These are phyloP conservation scores for Tachycineta bicolor DNA, from an alignment of 2,113 vertebrate species.

Conservation along the genomic window DNA sequence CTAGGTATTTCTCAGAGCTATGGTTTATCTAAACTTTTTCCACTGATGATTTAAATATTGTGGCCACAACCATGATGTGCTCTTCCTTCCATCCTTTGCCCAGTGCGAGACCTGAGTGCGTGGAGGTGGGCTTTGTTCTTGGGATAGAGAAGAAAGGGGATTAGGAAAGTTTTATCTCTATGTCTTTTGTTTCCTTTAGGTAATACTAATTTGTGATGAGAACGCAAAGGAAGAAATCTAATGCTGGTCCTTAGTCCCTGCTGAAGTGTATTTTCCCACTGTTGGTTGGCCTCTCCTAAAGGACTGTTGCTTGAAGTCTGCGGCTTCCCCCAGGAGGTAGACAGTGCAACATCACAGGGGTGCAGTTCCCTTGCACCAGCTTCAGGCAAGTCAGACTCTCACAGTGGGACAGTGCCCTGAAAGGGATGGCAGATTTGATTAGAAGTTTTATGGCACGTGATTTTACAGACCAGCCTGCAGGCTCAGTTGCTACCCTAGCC, in stretches of 20 bases:
- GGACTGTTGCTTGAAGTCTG: neutral
- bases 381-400: neutral
- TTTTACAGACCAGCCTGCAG: neutral
- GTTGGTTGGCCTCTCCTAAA: neutral
- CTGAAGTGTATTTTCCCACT: neutral
- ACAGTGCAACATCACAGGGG: neutral
- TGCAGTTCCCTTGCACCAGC: neutral
- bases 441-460: neutral
- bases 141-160: neutral
- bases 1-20: neutral
- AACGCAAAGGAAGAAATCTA: neutral
- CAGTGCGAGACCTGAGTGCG: neutral
- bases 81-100: neutral
- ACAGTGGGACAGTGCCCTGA: neutral
- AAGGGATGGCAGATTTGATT: neutral
- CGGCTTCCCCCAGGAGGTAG: neutral
- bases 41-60: neutral
- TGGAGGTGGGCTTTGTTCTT: neutral
- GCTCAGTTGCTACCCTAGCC: neutral
- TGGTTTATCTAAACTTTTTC: neutral
- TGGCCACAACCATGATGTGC: accelerated
- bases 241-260: neutral
- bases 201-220: neutral
- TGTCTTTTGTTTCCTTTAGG: neutral
- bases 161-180: neutral